A percentile compares a stretch with the other conserved stretches of the same genome.
Conservation (phyloP, 2,797 vertebrate species). For the Falco cherrug region DNA sequence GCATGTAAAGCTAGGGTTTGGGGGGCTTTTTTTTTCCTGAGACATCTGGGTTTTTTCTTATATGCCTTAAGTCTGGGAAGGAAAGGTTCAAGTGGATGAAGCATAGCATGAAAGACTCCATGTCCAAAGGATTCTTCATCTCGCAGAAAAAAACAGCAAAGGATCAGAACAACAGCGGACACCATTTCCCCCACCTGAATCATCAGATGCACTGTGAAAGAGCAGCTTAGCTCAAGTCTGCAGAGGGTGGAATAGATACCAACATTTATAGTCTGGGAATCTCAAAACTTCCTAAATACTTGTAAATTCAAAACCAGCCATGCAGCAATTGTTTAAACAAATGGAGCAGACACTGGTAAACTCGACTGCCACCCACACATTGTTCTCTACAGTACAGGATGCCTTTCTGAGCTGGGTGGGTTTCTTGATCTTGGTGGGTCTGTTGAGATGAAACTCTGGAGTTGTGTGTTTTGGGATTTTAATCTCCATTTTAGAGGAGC, state of each 20-base stretch:
- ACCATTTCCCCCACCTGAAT: not conserved
- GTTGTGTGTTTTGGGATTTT: not conserved
- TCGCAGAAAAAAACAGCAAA: not conserved
- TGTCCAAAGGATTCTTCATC: constrained; percentile 47
- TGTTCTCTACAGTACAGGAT: not conserved
- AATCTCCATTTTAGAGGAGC: not conserved
- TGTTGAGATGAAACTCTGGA: not conserved
- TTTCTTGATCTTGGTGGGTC: not conserved
- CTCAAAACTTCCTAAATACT: constrained; percentile 45
- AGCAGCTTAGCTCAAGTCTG: not conserved
- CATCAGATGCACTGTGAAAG: not conserved
- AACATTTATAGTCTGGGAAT: constrained; percentile 20
- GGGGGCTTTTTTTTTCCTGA: constrained; percentile 42
- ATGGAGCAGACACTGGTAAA: not conserved
- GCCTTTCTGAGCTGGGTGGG: not conserved
- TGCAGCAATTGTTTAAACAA: constrained; percentile 36
- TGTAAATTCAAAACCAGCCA: constrained; percentile 37
- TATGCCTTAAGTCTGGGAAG: constrained; percentile 48
- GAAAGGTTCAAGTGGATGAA: constrained; percentile 66
- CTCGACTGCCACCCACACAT: not conserved
- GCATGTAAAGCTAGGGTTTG: constrained; percentile 75
- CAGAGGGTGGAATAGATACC: not conserved
- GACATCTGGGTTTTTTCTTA: constrained; percentile 70
- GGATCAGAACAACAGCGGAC: not conserved
- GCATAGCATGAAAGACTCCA: constrained; percentile 44